Conservation (phyloP, 1,140 invertebrate genomes). For the Heliconius hermathena region DNA sequence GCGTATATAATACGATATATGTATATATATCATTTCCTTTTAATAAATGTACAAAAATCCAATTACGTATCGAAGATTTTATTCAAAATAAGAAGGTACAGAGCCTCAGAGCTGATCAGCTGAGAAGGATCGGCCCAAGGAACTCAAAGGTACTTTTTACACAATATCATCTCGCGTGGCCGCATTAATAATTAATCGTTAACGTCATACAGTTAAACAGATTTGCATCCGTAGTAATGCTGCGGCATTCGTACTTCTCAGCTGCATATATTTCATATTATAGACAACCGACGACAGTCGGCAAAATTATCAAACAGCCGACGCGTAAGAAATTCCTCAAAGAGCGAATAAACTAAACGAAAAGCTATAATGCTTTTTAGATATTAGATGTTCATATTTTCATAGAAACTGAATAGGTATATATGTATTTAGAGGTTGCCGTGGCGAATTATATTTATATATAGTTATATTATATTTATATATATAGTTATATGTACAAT, state of each 20-base stretch:
- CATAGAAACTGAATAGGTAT: neutral
- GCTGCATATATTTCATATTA: neutral
- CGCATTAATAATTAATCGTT: conserved; percentile 22
- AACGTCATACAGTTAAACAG: conserved; percentile 25
- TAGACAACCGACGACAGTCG: neutral
- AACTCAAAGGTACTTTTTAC: too few relatives aligned
- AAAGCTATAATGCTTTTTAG: neutral
- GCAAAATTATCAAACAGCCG: neutral
- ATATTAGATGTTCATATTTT: neutral
- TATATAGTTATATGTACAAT: too few relatives aligned
- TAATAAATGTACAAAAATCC: too few relatives aligned
- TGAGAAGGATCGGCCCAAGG: too few relatives aligned
- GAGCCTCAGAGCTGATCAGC: too few relatives aligned
- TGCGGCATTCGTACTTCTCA: neutral
- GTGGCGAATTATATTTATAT: too few relatives aligned
- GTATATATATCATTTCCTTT: too few relatives aligned
- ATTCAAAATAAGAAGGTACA: too few relatives aligned
- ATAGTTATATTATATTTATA: too few relatives aligned
- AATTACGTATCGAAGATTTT: too few relatives aligned
- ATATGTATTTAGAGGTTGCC: too few relatives aligned
- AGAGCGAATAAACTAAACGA: neutral
- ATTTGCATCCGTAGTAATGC: conserved; percentile 31
- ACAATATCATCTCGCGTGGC: conserved; percentile 23
- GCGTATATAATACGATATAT: too few relatives aligned
- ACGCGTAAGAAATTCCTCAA: neutral